Conservation (phyloP, 2,888 invertebrate genomes). For the Gortyna flavago region DNA sequence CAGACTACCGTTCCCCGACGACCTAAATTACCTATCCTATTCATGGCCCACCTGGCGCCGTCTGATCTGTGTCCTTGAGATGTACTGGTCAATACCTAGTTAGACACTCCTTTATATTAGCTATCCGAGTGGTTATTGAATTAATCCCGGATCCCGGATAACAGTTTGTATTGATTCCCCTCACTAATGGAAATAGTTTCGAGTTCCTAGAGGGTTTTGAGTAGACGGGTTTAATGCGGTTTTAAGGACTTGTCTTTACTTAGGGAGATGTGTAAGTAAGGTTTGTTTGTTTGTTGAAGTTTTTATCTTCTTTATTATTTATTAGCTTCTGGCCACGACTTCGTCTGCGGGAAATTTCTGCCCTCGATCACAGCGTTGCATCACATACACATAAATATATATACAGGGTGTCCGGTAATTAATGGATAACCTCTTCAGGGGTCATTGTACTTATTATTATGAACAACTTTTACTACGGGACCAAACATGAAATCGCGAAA, state of each 20-base stretch:
- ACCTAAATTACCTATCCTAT: conserved; percentile 16
- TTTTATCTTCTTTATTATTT: not conserved
- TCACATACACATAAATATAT: too few relatives aligned
- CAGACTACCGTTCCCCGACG: not conserved
- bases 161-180: conserved; percentile 67
- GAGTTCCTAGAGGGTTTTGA: conserved; percentile 36
- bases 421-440: too few relatives aligned
- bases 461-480: too few relatives aligned
- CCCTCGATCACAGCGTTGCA: too few relatives aligned
- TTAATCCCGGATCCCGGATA: conserved; percentile 62
- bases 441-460: too few relatives aligned
- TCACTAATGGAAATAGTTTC: conserved; percentile 73
- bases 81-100: conserved; percentile 50
- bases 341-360: not conserved
- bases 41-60: conserved; percentile 9
- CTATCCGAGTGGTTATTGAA: conserved; percentile 67
- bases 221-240: conserved; percentile 42
- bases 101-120: conserved; percentile 66
- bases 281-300: conserved; percentile 12
- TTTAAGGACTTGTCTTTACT: conserved; percentile 2
- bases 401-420: too few relatives aligned
- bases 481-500: too few relatives aligned
- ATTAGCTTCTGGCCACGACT: not conserved
- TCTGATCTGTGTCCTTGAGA: conserved; percentile 31
- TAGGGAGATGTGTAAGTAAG: not conserved